Percentiles rank a stretch among this genome's conserved stretches.
phyloP scores from a whole-genome alignment of 2,797 vertebrate genomes.

The Clarias pachynema region DNA sequence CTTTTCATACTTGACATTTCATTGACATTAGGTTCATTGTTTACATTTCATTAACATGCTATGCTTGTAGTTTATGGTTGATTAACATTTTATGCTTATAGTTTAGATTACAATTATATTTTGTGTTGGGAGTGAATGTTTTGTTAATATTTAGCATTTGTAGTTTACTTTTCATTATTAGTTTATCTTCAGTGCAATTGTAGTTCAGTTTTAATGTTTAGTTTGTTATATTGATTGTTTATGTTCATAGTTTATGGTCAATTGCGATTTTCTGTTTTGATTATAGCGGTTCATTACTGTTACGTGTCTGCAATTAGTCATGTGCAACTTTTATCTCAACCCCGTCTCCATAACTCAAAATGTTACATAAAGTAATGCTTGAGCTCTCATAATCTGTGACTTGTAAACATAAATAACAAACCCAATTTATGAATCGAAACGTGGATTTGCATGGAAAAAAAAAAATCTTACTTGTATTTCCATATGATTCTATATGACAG shows the following conservation, averaged over 20 bases:
- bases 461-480: not conserved
- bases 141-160: not conserved
- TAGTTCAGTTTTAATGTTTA: not conserved
- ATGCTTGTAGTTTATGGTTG: not conserved
- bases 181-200: not conserved
- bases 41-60: not conserved
- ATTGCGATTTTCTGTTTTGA: not conserved
- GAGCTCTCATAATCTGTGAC: not conserved
- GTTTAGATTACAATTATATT: not conserved
- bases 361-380: not conserved
- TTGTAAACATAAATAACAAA: not conserved
- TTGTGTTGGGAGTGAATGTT: not conserved
- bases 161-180: not conserved
- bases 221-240: not conserved
- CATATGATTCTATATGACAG: not conserved
- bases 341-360: too few species aligned
- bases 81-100: not conserved
- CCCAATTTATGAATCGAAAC: not conserved
- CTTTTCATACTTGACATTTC: not conserved
- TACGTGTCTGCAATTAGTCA: not conserved
- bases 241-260: too few species aligned
- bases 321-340: not conserved
- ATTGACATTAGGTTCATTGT: too few species aligned
- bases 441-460: not conserved
- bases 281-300: not conserved